Evolutionary conservation across 2,113 vertebrate species (phyloP).

Genomic region (Oxyruncus cristatus): DNA sequence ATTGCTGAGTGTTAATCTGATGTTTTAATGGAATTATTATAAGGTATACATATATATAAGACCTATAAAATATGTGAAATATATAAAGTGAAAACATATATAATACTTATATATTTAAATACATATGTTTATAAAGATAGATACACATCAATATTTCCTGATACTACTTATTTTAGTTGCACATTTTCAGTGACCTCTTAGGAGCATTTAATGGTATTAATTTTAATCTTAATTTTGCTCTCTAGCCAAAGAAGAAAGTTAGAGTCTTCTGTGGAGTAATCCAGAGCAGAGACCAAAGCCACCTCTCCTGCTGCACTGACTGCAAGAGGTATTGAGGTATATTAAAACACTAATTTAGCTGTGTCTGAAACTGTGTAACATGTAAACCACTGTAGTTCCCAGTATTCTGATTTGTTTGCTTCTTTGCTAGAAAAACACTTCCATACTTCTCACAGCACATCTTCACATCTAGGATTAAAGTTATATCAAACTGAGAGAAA

Average conservation of each 20-base stretch:
- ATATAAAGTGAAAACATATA: not conserved
- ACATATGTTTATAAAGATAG: no score
- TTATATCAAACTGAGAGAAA: not conserved
- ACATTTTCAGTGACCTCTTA: not conserved
- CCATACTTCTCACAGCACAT: not conserved
- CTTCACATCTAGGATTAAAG: not conserved
- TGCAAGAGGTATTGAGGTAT: not conserved
- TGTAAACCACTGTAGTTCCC: not conserved
- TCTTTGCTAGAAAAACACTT: not conserved
- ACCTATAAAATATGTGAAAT: not conserved
- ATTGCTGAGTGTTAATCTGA: not conserved
- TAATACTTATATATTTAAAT: not conserved
- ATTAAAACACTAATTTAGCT: not conserved
- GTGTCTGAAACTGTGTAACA: not conserved
- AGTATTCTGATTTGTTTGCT: not conserved
- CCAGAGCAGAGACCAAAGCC: not conserved
- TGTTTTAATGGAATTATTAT: not conserved
- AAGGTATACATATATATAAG: not conserved
- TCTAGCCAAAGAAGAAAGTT: not conserved
- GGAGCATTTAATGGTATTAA: not conserved
- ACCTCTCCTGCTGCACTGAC: not conserved
- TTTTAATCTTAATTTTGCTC: not conserved
- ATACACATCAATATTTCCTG: not conserved
- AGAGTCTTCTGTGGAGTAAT: not conserved
- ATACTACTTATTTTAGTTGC: not conserved